Percentiles rank a stretch among this genome's conserved stretches.
Evolutionary conservation across 1,140 invertebrate species (phyloP).

Genomic region (Macrobrachium nipponense): DNA sequence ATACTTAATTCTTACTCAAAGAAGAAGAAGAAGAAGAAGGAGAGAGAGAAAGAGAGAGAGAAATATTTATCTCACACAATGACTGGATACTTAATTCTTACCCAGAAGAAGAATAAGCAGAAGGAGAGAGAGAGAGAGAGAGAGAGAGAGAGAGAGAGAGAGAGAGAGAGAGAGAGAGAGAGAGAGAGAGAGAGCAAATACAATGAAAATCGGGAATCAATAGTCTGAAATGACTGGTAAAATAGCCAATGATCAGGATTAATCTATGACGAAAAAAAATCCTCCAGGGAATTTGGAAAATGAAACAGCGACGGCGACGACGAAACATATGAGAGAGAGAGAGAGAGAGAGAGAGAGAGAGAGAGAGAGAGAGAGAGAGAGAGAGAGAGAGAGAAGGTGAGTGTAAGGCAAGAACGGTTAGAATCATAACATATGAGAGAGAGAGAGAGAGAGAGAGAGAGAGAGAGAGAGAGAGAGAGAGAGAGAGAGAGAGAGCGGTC

Average conservation of each 20-base stretch:
- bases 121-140: neutral
- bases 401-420: neutral
- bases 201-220: too few relatives aligned
- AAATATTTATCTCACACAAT: too few relatives aligned
- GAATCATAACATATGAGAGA: neutral
- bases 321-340: neutral
- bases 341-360: constrained; percentile 18
- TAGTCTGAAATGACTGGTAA: neutral
- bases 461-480: constrained; percentile 4
- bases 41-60: neutral
- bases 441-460: neutral
- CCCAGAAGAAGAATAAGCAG: neutral
- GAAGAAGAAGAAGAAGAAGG: too few relatives aligned
- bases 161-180: neutral
- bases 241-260: neutral
- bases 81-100: neutral
- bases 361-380: constrained; percentile 16
- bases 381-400: constrained; percentile 1
- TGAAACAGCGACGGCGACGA: neutral
- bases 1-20: too few relatives aligned
- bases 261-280: neutral
- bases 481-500: neutral
- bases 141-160: neutral
- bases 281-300: neutral
- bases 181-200: neutral